These are phyloP conservation scores for Cephus pygmeus DNA, from an alignment of 2,888 invertebrate species.

Conservation along the genomic window DNA sequence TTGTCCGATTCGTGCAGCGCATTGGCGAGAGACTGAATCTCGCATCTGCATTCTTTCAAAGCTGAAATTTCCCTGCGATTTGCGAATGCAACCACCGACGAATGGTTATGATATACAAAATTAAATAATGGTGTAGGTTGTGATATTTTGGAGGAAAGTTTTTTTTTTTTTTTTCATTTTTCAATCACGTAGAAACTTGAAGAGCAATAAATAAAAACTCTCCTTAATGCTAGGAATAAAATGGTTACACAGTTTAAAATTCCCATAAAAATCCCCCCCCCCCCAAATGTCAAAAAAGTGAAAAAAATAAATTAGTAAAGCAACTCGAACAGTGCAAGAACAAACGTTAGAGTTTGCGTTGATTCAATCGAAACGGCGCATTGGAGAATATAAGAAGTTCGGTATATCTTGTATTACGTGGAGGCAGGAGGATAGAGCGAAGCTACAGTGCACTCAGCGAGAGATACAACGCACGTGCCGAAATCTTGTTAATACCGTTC, in stretches of 20 bases:
- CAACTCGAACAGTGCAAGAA: neutral
- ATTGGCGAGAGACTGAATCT: neutral
- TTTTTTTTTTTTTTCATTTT: neutral
- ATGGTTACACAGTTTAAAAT: neutral
- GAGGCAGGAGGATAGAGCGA: neutral
- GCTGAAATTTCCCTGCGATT: neutral
- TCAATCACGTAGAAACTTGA: neutral
- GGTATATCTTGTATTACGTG: neutral
- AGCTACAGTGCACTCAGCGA: constrained; percentile 38
- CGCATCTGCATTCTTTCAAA: neutral
- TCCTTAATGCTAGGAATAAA: neutral
- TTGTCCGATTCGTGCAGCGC: neutral
- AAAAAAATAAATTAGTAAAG: neutral
- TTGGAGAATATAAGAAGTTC: neutral
- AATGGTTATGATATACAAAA: neutral
- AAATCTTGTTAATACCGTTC: constrained; percentile 55
- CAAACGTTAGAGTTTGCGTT: neutral
- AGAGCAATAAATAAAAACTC: neutral
- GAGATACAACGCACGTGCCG: constrained; percentile 57
- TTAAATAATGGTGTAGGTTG: neutral
- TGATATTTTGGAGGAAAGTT: neutral
- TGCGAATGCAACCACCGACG: neutral
- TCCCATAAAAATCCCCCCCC: neutral
- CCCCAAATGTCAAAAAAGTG: neutral
- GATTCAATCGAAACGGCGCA: neutral